These are phyloP conservation scores for Numida meleagris DNA, from an alignment of 2,113 vertebrate species.

Conservation along the genomic window DNA sequence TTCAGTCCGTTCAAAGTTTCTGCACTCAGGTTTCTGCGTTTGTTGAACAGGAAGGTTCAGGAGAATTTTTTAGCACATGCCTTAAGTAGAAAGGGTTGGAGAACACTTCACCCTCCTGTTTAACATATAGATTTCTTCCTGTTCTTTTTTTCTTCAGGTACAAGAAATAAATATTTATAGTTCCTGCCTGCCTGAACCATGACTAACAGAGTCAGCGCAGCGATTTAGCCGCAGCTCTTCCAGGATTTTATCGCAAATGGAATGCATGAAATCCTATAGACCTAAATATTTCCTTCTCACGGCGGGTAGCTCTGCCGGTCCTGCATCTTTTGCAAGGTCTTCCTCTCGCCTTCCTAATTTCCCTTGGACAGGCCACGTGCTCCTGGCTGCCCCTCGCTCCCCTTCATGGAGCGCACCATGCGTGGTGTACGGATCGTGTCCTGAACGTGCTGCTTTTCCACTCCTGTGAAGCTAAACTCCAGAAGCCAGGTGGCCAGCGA, in stretches of 20 bases:
- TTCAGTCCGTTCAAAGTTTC: neutral
- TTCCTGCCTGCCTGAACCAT: neutral
- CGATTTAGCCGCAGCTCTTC: neutral
- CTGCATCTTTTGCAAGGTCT: neutral
- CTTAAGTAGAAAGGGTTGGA: neutral
- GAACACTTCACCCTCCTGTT: neutral
- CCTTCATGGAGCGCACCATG: fast-evolving
- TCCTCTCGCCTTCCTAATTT: neutral
- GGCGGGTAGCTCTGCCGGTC: neutral
- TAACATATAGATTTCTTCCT: neutral
- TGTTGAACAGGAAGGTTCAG: neutral
- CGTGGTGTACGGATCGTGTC: neutral
- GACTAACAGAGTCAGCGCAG: no score
- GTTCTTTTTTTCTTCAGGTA: neutral
- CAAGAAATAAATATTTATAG: neutral
- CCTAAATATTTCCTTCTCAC: neutral
- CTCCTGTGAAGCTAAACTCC: neutral
- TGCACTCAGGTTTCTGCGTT: neutral
- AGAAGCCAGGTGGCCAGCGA: neutral
- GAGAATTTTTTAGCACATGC: neutral
- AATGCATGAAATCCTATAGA: neutral
- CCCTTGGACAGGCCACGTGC: fast-evolving
- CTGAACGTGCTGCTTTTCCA: neutral
- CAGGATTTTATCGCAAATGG: neutral
- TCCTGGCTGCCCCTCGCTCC: no score